Percentiles rank a stretch among this genome's conserved stretches.
phyloP scores from a whole-genome alignment of 2,888 invertebrate species.

The Stenodera caucasica region DNA sequence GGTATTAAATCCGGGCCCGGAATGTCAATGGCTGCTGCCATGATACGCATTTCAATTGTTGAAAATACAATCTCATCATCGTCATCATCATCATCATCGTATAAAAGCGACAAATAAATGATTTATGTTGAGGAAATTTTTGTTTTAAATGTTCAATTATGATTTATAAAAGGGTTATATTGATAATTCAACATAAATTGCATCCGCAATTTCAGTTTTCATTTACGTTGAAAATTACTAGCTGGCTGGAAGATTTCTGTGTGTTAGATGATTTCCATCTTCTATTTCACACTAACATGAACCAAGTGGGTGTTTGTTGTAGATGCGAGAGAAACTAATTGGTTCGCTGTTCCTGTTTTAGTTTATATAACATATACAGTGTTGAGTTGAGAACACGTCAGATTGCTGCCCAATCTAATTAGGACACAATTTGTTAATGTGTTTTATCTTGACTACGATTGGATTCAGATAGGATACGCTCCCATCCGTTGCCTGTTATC shows the following conservation, averaged over 20 bases:
- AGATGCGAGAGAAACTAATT: slow-evolving; percentile 43
- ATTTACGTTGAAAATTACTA: neutral
- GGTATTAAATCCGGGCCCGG: slow-evolving; percentile 53
- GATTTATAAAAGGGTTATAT: neutral
- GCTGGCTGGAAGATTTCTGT: slow-evolving; percentile 10
- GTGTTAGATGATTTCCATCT: slow-evolving; percentile 35
- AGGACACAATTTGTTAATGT: slow-evolving; percentile 58
- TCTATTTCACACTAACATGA: slow-evolving; percentile 22
- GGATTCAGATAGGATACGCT: slow-evolving; percentile 49
- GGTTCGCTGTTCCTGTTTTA: slow-evolving; percentile 43
- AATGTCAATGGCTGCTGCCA: slow-evolving; percentile 52
- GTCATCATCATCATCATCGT: neutral
- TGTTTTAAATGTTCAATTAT: neutral
- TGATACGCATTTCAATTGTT: slow-evolving; percentile 56
- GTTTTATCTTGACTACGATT: slow-evolving; percentile 56
- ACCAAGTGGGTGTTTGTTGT: slow-evolving; percentile 39
- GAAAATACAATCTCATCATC: slow-evolving; percentile 22
- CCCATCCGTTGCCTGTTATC: slow-evolving; percentile 35
- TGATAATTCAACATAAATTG: neutral
- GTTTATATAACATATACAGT: slow-evolving; percentile 13
- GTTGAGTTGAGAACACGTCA: slow-evolving; percentile 53
- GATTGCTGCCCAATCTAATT: slow-evolving; percentile 58
- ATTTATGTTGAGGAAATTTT: neutral
- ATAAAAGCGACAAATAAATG: slow-evolving; percentile 1
- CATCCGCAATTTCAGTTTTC: neutral